Evolutionary conservation across 1,140 invertebrate species (phyloP).

Genomic region (Contarinia nasturtii): DNA sequence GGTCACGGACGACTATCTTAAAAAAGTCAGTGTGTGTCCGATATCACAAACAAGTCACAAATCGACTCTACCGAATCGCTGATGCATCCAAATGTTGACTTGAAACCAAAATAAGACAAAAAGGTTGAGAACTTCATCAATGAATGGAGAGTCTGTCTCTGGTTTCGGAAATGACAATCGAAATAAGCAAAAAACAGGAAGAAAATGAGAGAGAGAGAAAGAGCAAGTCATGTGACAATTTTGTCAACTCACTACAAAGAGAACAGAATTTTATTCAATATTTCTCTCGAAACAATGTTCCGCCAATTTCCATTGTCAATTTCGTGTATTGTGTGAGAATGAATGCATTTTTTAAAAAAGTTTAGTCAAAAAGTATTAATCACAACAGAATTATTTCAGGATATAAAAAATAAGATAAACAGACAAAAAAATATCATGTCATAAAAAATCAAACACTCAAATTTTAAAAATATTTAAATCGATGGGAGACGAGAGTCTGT

Average conservation of each 20-base stretch:
- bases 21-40: too few relatives aligned
- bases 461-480: slow-evolving; percentile 1
- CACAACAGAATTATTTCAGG: slow-evolving; percentile 7
- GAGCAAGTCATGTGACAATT: too few relatives aligned
- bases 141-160: not conserved
- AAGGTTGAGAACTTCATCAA: not conserved
- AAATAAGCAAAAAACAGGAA: not conserved
- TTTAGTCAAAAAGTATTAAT: slow-evolving; percentile 6
- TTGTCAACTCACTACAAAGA: too few relatives aligned
- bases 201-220: not conserved
- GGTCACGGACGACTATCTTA: too few relatives aligned
- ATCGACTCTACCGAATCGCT: too few relatives aligned
- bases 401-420: not conserved
- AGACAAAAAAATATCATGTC: not conserved
- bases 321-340: not conserved
- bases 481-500: not conserved
- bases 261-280: too few relatives aligned
- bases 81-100: too few relatives aligned
- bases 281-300: too few relatives aligned
- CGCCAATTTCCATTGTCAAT: too few relatives aligned
- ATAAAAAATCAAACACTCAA: not conserved
- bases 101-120: not conserved
- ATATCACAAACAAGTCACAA: too few relatives aligned
- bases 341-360: slow-evolving; percentile 3
- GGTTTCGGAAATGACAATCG: not conserved